These are phyloP conservation scores for Siderastrea radians DNA, from an alignment of 92 coral and sea anemone genomes.

Conservation along the genomic window DNA sequence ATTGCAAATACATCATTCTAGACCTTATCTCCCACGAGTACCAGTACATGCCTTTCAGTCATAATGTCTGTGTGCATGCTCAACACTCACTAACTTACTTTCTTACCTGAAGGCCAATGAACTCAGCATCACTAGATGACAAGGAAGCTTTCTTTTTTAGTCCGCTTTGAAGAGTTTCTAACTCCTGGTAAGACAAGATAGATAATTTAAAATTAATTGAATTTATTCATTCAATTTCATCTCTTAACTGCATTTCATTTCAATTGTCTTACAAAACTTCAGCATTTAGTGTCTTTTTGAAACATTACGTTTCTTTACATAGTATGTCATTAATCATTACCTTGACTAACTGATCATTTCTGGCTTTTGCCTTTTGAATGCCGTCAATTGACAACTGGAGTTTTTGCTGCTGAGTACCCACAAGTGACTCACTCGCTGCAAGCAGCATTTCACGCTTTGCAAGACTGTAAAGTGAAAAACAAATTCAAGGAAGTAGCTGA, in stretches of 20 bases:
- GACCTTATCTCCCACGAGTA: too few relatives aligned
- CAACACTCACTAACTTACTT: background rate
- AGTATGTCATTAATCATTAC: background rate
- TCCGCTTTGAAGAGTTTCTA: slow-evolving; percentile 67
- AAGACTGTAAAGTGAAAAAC: slow-evolving; percentile 33
- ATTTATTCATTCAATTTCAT: too few relatives aligned
- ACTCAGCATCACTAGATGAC: slow-evolving; percentile 6
- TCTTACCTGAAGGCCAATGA: slow-evolving; percentile 42
- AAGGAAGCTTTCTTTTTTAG: slow-evolving; percentile 40
- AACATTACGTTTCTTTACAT: too few relatives aligned
- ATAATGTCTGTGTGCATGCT: too few relatives aligned
- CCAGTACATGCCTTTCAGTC: too few relatives aligned
- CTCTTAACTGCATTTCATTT: too few relatives aligned
- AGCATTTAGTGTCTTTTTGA: too few relatives aligned
- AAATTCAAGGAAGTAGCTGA: too few relatives aligned
- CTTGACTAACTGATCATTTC: slow-evolving; percentile 77
- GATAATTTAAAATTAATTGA: too few relatives aligned
- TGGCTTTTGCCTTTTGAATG: slow-evolving; percentile 59
- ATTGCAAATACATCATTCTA: too few relatives aligned
- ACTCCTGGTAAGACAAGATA: slow-evolving; percentile 38
- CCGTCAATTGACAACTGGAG: slow-evolving; percentile 24
- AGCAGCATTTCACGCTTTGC: slow-evolving; percentile 73
- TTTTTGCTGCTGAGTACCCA: slow-evolving; percentile 37
- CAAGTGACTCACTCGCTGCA: slow-evolving; percentile 53
- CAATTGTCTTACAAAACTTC: too few relatives aligned